Base-by-base conservation (phyloP, 2,113 vertebrate species). In the Serilophus lunatus region DNA sequence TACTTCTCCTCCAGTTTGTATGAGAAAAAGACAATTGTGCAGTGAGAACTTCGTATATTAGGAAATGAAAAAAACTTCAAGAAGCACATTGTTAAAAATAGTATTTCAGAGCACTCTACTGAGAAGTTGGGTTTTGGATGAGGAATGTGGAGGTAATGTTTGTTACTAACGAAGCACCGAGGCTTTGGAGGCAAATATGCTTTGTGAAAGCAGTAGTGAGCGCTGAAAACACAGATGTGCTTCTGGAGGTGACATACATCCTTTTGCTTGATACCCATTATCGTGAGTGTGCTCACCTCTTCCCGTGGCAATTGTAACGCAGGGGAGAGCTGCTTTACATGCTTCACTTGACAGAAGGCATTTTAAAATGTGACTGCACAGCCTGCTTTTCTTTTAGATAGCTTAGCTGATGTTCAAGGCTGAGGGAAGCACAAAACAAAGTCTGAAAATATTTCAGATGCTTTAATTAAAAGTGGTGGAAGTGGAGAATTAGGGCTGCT, bases 391-490 rank as follows among this genome's bases (percentile, higher is more conserved):
- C 90, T 94, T 92, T 91, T 90, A 88, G 86, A 91, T 87, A 76
- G 95, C 86, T 85, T 89, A 88, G 93, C 93, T 93, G 92, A 74
- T 6, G n/a, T 97, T 95, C 96, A 95, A 78, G 96, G 89, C 95
- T 78, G 96, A 96, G 81, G 89, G 96, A 96, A 88, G 92, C 82
- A 90, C 90, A 90, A 88, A 97, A 97, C 96, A 97, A 97, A 97
- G 95, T 96, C 86, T 70, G 96, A 97, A 97, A 91, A 94, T 89
- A 88, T 96, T 94, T 88, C 95, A 97, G 97, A 96, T 96, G 95
- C 75, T 96, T 95, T 97, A 97, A 98, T 98, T 97, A 97, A 97
- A 96, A 97, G 95, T 89, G 88, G 90, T 96, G 97, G 96, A 97
- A 97, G 87, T 91, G 84, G 93, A 93, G 96, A 95, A 95, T 94